Evolutionary conservation across 1,140 invertebrate species (phyloP).

Genomic region (Trachymyrmex septentrionalis): DNA sequence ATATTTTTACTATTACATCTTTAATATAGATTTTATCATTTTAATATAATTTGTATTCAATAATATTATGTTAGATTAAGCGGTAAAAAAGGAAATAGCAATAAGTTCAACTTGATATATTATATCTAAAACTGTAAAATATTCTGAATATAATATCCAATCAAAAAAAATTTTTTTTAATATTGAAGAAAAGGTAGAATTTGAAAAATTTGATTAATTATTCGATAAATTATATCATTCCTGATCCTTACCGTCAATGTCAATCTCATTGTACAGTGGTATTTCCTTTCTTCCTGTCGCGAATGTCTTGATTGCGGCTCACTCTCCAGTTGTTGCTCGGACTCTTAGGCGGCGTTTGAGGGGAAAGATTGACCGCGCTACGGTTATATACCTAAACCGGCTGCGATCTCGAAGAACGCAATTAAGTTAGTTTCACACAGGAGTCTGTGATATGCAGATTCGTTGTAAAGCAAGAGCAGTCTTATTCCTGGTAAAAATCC

Average conservation of each 20-base stretch:
- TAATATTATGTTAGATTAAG: too few relatives aligned
- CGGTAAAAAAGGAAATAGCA: neutral
- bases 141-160: neutral
- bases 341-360: constrained; percentile 76
- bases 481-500: constrained; percentile 52
- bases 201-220: constrained; percentile 2
- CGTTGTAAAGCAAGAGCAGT: constrained; percentile 69
- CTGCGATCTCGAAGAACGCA: constrained; percentile 77
- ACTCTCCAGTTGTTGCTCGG: constrained; percentile 45
- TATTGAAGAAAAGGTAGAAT: neutral
- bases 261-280: constrained; percentile 21
- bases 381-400: constrained; percentile 79
- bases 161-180: neutral
- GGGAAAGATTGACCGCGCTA: constrained; percentile 76
- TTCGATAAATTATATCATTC: neutral
- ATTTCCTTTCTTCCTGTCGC: neutral
- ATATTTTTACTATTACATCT: neutral
- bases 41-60: neutral
- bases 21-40: neutral
- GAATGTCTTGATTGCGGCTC: neutral
- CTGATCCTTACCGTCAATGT: constrained; percentile 55
- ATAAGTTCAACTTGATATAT: neutral
- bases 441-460: constrained; percentile 75
- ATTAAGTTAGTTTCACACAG: constrained; percentile 73
- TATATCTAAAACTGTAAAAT: neutral